Percentiles rank a stretch among this genome's conserved stretches.
Evolutionary conservation across 2,113 vertebrate genomes (phyloP).

Genomic region (Edolisoma coerulescens): DNA sequence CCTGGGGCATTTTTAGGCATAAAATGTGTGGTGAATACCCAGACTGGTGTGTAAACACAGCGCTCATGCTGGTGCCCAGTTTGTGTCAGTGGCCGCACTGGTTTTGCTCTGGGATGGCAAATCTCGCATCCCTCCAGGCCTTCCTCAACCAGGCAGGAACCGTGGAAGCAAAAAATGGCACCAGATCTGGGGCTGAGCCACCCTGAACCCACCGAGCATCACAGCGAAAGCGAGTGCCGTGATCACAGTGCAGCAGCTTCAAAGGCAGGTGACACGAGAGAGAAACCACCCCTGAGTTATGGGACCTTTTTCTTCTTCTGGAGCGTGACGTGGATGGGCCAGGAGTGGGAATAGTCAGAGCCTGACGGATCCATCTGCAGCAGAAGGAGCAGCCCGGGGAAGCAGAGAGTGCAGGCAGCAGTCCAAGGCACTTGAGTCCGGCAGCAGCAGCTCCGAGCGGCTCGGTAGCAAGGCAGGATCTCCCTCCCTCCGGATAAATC

Average conservation of each 20-base stretch:
- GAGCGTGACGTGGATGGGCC: accelerated
- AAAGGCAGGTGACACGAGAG: neutral
- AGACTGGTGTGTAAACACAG: accelerated
- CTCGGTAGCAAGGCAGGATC: neutral
- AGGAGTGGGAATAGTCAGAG: neutral
- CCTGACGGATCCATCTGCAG: neutral
- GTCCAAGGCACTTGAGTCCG: neutral
- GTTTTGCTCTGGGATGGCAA: neutral
- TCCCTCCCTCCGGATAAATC: neutral
- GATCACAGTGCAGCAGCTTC: neutral
- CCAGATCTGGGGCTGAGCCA: neutral
- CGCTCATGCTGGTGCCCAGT: accelerated
- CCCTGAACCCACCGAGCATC: accelerated
- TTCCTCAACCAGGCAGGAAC: neutral
- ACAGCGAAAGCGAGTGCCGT: accelerated
- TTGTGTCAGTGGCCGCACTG: accelerated
- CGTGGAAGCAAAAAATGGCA: neutral
- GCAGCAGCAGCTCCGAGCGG: neutral
- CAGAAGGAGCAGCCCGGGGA: neutral
- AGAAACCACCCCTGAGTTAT: accelerated
- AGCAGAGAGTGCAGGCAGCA: neutral
- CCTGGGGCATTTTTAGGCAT: neutral
- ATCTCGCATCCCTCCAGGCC: neutral
- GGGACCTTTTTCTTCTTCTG: neutral
- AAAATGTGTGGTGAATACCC: accelerated